Evolutionary conservation across 2,113 vertebrate species (phyloP).

Genomic region (Periophthalmus modestus): DNA sequence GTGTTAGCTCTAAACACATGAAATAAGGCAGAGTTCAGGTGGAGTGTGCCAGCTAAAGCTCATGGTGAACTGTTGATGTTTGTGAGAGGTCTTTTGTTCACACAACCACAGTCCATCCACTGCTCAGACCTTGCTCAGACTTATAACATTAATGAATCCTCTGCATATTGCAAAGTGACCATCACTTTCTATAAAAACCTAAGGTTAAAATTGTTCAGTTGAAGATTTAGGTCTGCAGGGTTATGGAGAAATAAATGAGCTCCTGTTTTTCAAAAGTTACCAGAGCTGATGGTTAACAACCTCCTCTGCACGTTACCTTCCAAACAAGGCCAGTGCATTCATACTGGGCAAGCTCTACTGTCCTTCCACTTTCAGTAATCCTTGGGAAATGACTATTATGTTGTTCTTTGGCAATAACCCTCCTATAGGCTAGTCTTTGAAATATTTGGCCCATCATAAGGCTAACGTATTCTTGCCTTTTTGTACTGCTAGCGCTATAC

Average conservation of each 20-base stretch:
- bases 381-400: slow-evolving; percentile 40
- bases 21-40: not conserved
- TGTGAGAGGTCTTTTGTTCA: slow-evolving; percentile 2
- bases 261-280: slow-evolving; percentile 27
- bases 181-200: slow-evolving; percentile 11
- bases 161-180: not conserved
- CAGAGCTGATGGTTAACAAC: slow-evolving; percentile 31
- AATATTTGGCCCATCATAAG: not conserved
- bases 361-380: slow-evolving; percentile 49
- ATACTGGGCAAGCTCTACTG: slow-evolving; percentile 28
- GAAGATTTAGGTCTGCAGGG: slow-evolving; percentile 12
- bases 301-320: slow-evolving; percentile 47
- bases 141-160: slow-evolving; percentile 4
- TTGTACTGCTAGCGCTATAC: too few species aligned
- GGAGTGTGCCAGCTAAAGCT: slow-evolving; percentile 4
- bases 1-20: slow-evolving; percentile 20
- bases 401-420: slow-evolving; percentile 42
- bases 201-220: slow-evolving; percentile 18
- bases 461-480: too few species aligned
- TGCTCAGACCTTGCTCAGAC: slow-evolving; percentile 13
- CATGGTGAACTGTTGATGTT: slow-evolving; percentile 12
- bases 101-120: not conserved
- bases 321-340: slow-evolving; percentile 43
- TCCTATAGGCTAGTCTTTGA: slow-evolving; percentile 26
- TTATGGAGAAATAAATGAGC: slow-evolving; percentile 1